Conservation (phyloP, 2,797 vertebrate species). For the Arnoldichthys spilopterus region DNA sequence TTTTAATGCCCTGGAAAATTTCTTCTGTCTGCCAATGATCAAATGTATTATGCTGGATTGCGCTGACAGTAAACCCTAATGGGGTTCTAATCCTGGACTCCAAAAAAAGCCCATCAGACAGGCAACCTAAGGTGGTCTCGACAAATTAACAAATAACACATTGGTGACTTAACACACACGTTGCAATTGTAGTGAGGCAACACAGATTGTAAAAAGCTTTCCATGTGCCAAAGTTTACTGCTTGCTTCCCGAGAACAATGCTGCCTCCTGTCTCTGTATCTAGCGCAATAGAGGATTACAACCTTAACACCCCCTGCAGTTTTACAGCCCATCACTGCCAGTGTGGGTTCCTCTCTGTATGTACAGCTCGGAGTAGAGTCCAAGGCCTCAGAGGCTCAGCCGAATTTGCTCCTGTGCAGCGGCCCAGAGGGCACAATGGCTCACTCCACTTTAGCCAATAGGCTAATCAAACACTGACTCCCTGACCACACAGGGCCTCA, state of each 20-base stretch:
- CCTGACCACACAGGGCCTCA: slow-evolving; percentile 22
- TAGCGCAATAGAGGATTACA: slow-evolving; percentile 49
- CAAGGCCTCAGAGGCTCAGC: slow-evolving; percentile 27
- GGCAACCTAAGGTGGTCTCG: slow-evolving; percentile 20
- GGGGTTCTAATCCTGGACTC: slow-evolving; percentile 8
- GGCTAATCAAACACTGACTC: slow-evolving; percentile 41
- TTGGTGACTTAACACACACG: slow-evolving; percentile 31
- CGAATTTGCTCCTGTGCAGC: slow-evolving; percentile 8
- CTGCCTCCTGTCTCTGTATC: slow-evolving; percentile 35
- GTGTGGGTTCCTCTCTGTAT: slow-evolving; percentile 38
- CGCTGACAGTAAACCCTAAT: slow-evolving; percentile 15
- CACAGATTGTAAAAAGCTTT: slow-evolving; percentile 38
- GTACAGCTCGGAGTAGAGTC: slow-evolving; percentile 42
- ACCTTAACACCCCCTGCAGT: slow-evolving; percentile 43
- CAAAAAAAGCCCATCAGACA: slow-evolving; percentile 17
- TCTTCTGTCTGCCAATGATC: slow-evolving; percentile 19
- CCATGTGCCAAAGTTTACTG: slow-evolving; percentile 39
- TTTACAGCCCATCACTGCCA: slow-evolving; percentile 52
- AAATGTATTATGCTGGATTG: slow-evolving; percentile 1
- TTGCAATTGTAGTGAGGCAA: slow-evolving; percentile 16
- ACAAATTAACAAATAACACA: slow-evolving; percentile 26
- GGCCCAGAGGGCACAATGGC: slow-evolving; percentile 4
- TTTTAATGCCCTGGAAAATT: slow-evolving; percentile 23
- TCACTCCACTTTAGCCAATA: slow-evolving; percentile 35
- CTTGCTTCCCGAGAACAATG: slow-evolving; percentile 41